Evolutionary conservation across 2,113 vertebrate genomes (phyloP), one percentile per base, ranked within the genome.

Genomic region (Fulmarus glacialis): DNA sequence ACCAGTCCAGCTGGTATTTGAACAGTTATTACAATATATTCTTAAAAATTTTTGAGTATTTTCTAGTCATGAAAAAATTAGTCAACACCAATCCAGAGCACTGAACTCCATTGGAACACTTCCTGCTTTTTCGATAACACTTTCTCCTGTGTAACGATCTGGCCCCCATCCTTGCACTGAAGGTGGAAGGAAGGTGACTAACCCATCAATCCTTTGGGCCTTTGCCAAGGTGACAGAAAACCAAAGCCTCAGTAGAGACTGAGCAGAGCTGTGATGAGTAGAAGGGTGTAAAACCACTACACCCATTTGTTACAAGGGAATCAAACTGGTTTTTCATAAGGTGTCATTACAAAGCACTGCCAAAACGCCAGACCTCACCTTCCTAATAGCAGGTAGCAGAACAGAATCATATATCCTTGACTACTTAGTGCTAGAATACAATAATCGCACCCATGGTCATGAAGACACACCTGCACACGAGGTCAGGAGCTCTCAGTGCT

Each of bases 301-400:
- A 93, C 96, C 93, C 95, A 94, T 77, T 12, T 62, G 53, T 95
- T 90, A 93, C 56, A 14, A 96, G 94, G 93, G 91, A 81, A 97
- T n/a, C 93, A 36, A 94, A 98, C 95, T 87, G 96, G 94, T 97
- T 98, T 97, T 97, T 95, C 93, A 3, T 9, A 77, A 59, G 87
- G 58, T 16, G 81, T 89, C 95, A 62, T 15, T 38, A 19, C 71
- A 11, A 16, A 55, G 66, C 48, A 4, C 48, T 50, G 92, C 94
- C 94, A 83, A 50, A 62, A 86, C 0, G 62, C 94, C 90, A 56
- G 95, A 7, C 75, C 90, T 96, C 93, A 67, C 84, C 94, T 94
- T 5, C 52, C 88, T 82, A 68, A 88, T 27, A 75, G 91, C 89
- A 91, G 74, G 90, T 20, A 36, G 73, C 83, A 79, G 87, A 80